Evolutionary conservation across 2,888 invertebrate species (phyloP), one percentile per base, ranked within the genome.

Genomic region (Hemithea aestivaria): DNA sequence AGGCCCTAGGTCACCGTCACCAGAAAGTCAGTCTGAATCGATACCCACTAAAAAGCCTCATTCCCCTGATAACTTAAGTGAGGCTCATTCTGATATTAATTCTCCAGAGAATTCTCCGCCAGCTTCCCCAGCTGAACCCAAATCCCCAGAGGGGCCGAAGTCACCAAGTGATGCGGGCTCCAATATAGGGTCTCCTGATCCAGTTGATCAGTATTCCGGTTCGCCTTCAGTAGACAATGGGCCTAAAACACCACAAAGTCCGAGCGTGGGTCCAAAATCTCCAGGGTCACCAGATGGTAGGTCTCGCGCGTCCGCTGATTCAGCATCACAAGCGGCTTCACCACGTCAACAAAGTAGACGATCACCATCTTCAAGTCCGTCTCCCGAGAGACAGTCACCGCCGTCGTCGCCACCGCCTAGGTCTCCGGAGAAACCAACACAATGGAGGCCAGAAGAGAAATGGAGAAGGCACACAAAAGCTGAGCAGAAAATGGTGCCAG

Each of bases 381-480:
- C 82, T 6, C 77, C 81, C 26, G 74, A 76, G 31, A 64, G 78
- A 52, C 66, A 64, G 39, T 69, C 71, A n/a, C 66, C 71, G 48
- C 66, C 62, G 35, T 70, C 71, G 28, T 69, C 80, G 25, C 62
- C 31, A 30, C 27, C 26, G 27, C 27, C 27, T 10, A 29, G 12
- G 10, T 40, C 33, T 20, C 41, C 33, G 9, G 47, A 54, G 7
- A 77, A 74, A 45, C 73, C 66, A 57, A 67, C 58, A 58, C 68
- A 73, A 24, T 81, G 81, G 81, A 81, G 78, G 49, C 81, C 83
- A 10, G 79, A 78, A 56, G 80, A 79, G 22, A 75, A 73, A 36
- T 84, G 83, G 84, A 66, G 84, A 40, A 65, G 83, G 36, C 82
- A 83, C 42, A 84, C 85, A 44, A 85, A 85, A 53, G 85, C 82